These are phyloP conservation scores for Syrrhaptes paradoxus DNA, from an alignment of 2,113 vertebrate species.

Conservation along the genomic window DNA sequence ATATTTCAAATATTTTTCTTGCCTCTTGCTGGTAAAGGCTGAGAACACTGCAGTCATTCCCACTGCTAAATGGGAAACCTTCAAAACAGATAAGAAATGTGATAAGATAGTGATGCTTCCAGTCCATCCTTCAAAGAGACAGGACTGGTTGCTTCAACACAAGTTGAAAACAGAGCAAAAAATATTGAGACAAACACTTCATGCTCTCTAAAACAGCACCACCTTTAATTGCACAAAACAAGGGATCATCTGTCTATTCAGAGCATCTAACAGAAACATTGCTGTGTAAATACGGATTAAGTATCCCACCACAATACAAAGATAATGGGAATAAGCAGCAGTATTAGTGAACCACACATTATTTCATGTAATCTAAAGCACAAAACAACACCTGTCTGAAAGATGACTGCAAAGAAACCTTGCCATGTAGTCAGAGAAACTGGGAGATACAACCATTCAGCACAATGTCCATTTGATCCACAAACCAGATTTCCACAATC, in stretches of 20 bases:
- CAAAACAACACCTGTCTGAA: not conserved
- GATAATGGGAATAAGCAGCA: not conserved
- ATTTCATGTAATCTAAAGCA: not conserved
- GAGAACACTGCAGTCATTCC: not conserved
- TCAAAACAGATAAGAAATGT: not conserved
- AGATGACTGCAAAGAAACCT: not conserved
- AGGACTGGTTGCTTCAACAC: not conserved
- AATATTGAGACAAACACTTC: not conserved
- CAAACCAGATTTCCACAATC: not conserved
- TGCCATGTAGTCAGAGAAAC: not conserved
- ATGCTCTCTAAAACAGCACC: slow-evolving; percentile 7
- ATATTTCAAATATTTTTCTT: not conserved
- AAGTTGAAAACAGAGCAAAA: not conserved
- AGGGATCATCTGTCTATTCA: slow-evolving; percentile 16
- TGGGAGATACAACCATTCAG: not conserved
- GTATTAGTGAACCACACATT: not conserved
- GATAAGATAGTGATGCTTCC: not conserved
- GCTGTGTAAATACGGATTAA: slow-evolving; percentile 48
- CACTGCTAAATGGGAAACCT: not conserved
- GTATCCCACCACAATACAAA: slow-evolving; percentile 35
- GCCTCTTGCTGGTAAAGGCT: not conserved
- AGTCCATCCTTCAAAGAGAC: not conserved
- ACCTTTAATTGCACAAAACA: slow-evolving; percentile 6
- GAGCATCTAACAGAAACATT: slow-evolving; percentile 24
- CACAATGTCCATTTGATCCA: not conserved